Evolutionary conservation across 2,797 vertebrate genomes (phyloP).

Genomic region (Pangasius macronema): DNA sequence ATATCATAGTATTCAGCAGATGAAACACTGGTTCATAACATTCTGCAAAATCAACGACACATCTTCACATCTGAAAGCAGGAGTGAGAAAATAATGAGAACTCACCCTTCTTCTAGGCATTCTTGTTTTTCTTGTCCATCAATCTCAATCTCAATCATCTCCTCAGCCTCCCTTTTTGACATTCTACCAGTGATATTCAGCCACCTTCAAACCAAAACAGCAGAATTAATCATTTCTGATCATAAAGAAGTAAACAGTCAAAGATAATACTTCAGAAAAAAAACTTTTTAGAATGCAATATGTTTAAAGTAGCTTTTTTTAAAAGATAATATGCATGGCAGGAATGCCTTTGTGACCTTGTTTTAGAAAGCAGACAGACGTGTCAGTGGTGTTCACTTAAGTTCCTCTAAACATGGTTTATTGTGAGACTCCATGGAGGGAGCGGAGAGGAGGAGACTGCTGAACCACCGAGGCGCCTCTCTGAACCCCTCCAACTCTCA

Average conservation of each 20-base stretch:
- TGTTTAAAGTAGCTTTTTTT: too few species aligned
- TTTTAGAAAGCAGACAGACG: not conserved
- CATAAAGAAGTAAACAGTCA: not conserved
- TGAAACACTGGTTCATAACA: not conserved
- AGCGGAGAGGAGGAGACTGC: not conserved
- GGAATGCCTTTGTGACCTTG: not conserved
- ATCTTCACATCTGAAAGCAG: not conserved
- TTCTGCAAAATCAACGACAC: not conserved
- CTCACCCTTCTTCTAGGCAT: slow-evolving; percentile 81
- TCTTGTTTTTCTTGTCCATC: slow-evolving; percentile 89
- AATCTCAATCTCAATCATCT: slow-evolving; percentile 99
- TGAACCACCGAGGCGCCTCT: slow-evolving; percentile 26
- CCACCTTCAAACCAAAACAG: slow-evolving; percentile 27
- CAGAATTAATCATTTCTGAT: not conserved
- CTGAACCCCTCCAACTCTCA: slow-evolving; percentile 38
- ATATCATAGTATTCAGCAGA: too few species aligned
- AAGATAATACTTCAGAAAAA: not conserved
- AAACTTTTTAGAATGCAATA: not conserved
- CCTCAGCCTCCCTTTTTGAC: slow-evolving; percentile 95
- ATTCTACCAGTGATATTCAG: slow-evolving; percentile 68
- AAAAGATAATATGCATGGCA: not conserved
- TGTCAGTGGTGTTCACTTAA: slow-evolving; percentile 6
- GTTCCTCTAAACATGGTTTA: slow-evolving; percentile 10
- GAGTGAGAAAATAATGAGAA: not conserved
- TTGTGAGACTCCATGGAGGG: not conserved